Percentiles rank a stretch among this genome's conserved stretches.
phyloP scores from a whole-genome alignment of 1,140 invertebrate genomes.

The Diplogasteroides magnus region DNA sequence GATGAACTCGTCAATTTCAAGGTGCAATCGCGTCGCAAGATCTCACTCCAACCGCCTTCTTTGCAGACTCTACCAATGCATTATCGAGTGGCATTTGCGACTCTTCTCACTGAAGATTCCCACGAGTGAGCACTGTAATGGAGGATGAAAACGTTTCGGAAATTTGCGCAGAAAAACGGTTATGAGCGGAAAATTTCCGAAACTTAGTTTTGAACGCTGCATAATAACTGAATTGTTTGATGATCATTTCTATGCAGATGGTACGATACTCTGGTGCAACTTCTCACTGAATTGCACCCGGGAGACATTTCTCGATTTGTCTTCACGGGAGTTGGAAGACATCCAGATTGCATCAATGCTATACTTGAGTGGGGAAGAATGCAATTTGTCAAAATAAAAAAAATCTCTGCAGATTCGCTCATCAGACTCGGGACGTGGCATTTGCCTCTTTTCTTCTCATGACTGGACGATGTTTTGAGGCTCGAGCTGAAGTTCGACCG shows the following conservation, averaged over 20 bases:
- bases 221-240: too few species aligned
- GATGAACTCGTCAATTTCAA: background rate
- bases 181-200: too few species aligned
- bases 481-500: background rate
- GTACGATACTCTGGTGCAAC: too few species aligned
- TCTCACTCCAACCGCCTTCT: background rate
- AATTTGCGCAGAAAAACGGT: too few species aligned
- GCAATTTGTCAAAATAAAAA: background rate
- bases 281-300: background rate
- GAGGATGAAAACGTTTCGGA: too few species aligned
- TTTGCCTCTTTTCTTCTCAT: background rate
- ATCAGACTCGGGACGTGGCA: background rate
- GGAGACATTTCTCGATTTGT: background rate
- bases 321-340: background rate
- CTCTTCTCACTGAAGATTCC: background rate
- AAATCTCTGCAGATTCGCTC: background rate
- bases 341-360: background rate
- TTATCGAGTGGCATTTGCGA: background rate
- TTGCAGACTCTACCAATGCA: background rate
- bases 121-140: background rate
- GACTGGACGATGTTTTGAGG: background rate
- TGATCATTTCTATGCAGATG: too few species aligned
- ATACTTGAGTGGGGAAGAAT: background rate
- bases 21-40: too few species aligned
- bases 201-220: too few species aligned